phyloP scores from a whole-genome alignment of 2,113 vertebrate genomes.

The Delphinapterus leucas region DNA sequence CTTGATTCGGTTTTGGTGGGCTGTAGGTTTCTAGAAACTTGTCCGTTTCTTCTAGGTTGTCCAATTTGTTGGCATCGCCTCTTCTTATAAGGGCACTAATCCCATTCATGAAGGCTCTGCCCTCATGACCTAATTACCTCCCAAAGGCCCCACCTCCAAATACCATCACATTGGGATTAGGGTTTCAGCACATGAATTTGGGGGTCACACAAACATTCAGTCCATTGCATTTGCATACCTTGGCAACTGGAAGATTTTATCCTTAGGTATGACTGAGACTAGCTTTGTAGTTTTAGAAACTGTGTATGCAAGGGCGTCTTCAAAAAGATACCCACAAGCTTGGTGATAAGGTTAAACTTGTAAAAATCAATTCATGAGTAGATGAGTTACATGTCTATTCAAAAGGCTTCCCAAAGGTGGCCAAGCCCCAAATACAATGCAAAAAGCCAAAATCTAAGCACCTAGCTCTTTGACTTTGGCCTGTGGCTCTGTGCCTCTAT shows the following conservation, averaged over 20 bases:
- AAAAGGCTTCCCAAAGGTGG: too few relatives aligned
- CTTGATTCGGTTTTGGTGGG: too few relatives aligned
- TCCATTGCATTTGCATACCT: background rate
- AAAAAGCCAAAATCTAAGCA: background rate
- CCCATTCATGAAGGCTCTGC: background rate
- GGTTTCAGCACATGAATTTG: background rate
- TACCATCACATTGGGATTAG: background rate
- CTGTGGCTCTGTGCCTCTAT: background rate
- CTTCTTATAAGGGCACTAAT: background rate
- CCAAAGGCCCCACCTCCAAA: background rate
- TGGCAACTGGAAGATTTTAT: background rate
- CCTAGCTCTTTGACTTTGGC: background rate
- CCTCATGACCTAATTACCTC: background rate
- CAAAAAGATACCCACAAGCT: background rate
- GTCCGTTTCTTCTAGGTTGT: too few relatives aligned
- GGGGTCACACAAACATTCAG: background rate
- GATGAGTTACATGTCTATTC: background rate
- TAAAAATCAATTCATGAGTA: background rate
- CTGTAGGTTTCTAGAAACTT: too few relatives aligned
- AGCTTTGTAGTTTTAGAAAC: background rate
- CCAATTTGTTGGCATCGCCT: too few relatives aligned
- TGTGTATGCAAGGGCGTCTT: background rate
- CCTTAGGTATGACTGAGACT: background rate
- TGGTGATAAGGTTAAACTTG: background rate
- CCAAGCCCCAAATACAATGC: background rate